phyloP scores from a whole-genome alignment of 2,888 invertebrate genomes.

The Nemotelus pantherinus region DNA sequence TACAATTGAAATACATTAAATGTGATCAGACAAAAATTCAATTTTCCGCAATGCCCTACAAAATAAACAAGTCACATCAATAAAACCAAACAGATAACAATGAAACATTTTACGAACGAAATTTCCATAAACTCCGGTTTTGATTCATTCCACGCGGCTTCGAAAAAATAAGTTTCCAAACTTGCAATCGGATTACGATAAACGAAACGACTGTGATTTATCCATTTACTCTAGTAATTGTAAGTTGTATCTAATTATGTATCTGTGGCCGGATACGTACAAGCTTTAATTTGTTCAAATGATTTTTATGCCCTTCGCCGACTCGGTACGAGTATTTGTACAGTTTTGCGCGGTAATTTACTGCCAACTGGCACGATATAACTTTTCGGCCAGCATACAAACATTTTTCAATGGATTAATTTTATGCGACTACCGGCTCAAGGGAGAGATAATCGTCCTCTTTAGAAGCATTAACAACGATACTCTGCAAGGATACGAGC shows the following conservation, averaged over 20 bases:
- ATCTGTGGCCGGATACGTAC: conserved; percentile 44
- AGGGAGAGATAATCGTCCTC: conserved; percentile 34
- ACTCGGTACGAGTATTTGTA: conserved; percentile 23
- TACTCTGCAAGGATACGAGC: background rate
- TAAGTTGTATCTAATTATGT: conserved; percentile 43
- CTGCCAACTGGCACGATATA: conserved; percentile 45
- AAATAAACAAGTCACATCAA: too few species aligned
- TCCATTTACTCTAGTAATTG: background rate
- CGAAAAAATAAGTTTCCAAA: background rate
- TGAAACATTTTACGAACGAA: too few species aligned
- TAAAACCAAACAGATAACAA: too few species aligned
- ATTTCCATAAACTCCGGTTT: too few species aligned
- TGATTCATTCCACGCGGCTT: too few species aligned
- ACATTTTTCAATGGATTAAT: conserved; percentile 43
- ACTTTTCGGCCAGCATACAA: conserved; percentile 42
- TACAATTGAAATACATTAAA: too few species aligned
- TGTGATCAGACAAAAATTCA: too few species aligned
- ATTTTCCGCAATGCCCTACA: too few species aligned
- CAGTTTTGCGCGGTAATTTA: conserved; percentile 38
- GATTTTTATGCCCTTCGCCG: conserved; percentile 46
- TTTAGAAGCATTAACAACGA: conserved; percentile 6
- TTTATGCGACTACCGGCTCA: background rate
- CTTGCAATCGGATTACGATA: background rate
- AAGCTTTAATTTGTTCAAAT: conserved; percentile 47
- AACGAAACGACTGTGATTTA: too few species aligned